Base-by-base conservation (phyloP, 2,888 invertebrate genomes). In the Entomobrya proxima region DNA sequence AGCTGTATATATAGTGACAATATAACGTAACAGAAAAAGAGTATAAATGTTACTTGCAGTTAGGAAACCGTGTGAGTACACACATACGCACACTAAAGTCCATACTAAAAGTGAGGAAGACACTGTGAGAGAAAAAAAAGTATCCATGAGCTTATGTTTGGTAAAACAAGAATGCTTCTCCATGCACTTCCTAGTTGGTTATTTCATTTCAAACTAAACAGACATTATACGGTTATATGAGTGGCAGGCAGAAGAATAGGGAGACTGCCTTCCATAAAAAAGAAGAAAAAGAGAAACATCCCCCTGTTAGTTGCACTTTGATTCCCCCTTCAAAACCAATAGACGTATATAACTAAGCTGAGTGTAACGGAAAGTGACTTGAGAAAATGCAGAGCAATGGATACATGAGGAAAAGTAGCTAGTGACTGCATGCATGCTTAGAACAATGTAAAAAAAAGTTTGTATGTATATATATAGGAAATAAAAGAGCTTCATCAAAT, bases 311-410 rank as follows among this genome's bases (percentile, higher is more conserved):
- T 80, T 85, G 80, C 85, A 80, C 85, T 85, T 80, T 85, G 79
- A 80, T 80, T 85, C 80, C 80, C 83, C 85, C 80, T 80, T 85
- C 85, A 75, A 85, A 85, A 80, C 80, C 80, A 85, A 85, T 85
- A 78, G 27, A 67, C 74, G 72, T 40, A 76, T 55, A 55, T 3
- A 24, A 37, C 40, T 75, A 61, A 76, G 64, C 47, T 37, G 47
- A 80, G 21, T 79, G 79, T 74, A 85, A 24, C 74, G 37, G 75
- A 85, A 85, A 76, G 69, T 69, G 77, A 50, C 67, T 72, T 40
- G 40, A 44, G 44, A 55, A 24, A 76, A 77, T 13, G 35, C 30
- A 67, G 35, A 15, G 67, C 18, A 78, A 61, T 35, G 7, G 35
- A 7, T 75, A 55, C 32, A 64, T 76, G 21, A 47, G 47, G 24